Evolutionary conservation across 2,113 vertebrate genomes (phyloP).

Genomic region (Tringa solitaria): DNA sequence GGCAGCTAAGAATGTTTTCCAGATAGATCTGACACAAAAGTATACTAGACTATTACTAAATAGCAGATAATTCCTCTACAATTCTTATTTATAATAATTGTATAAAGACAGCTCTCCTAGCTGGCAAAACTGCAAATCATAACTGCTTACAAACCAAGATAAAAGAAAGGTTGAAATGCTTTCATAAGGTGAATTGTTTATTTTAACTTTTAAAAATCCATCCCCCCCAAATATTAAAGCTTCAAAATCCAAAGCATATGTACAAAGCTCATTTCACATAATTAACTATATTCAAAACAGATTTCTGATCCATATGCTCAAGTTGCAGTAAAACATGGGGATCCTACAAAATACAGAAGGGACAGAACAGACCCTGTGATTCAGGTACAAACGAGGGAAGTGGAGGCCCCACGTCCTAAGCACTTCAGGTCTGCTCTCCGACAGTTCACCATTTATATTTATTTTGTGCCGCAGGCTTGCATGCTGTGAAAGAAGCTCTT

Average conservation of each 20-base stretch:
- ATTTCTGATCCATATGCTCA: neutral
- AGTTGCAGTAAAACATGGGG: neutral
- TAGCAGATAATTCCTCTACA: neutral
- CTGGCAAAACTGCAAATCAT: neutral
- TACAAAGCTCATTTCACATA: neutral
- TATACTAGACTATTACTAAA: neutral
- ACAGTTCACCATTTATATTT: fast-evolving
- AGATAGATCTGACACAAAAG: neutral
- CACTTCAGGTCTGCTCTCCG: neutral
- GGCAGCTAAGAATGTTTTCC: neutral
- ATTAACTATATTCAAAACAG: slow-evolving; percentile 32
- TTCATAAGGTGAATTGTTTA: neutral
- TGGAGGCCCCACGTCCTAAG: neutral
- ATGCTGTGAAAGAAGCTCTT: neutral
- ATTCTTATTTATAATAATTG: neutral
- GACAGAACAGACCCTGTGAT: neutral
- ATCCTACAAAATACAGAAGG: neutral
- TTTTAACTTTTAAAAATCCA: slow-evolving; percentile 12
- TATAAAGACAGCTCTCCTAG: neutral
- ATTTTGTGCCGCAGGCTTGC: neutral
- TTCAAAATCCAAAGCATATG: slow-evolving; percentile 16
- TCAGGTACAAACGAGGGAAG: neutral
- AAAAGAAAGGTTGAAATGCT: neutral
- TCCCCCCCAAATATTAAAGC: neutral
- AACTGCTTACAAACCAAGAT: neutral